A percentile compares a stretch with the other conserved stretches of the same genome.
phyloP scores from a whole-genome alignment of 2,797 vertebrate species.

The Amazona finschi region DNA sequence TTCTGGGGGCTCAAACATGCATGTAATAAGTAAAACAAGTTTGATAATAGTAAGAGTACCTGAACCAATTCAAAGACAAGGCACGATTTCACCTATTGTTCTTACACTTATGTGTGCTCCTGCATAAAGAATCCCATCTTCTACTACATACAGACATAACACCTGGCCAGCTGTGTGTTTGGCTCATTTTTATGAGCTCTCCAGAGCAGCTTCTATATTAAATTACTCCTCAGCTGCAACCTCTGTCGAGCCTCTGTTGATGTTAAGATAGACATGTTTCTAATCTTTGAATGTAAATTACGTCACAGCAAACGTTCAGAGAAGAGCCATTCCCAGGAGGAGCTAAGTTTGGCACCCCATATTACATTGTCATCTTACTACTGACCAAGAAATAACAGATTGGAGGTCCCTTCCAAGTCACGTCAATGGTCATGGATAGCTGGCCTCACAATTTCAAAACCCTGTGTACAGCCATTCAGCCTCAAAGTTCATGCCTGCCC shows the following conservation, averaged over 20 bases:
- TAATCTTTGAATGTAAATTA: background rate
- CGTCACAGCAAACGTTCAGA: background rate
- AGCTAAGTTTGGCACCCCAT: background rate
- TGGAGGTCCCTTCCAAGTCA: background rate
- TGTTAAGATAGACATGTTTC: fast-evolving
- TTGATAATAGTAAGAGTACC: background rate
- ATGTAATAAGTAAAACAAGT: background rate
- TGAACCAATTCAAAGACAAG: background rate
- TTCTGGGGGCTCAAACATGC: background rate
- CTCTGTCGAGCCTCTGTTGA: background rate
- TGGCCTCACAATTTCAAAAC: background rate
- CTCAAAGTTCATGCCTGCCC: background rate
- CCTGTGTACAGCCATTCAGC: background rate
- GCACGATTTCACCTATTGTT: background rate
- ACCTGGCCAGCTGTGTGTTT: background rate
- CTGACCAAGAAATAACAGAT: background rate
- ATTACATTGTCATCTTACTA: background rate
- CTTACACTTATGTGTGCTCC: background rate
- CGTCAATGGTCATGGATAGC: fast-evolving
- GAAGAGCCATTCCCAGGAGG: background rate
- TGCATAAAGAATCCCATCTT: background rate
- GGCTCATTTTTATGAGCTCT: background rate
- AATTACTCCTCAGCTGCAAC: background rate
- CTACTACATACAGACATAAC: background rate
- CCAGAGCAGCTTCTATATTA: background rate